Percentiles rank a stretch among this genome's conserved stretches.
phyloP scores from a whole-genome alignment of 2,113 vertebrate genomes.

The Alces alces region DNA sequence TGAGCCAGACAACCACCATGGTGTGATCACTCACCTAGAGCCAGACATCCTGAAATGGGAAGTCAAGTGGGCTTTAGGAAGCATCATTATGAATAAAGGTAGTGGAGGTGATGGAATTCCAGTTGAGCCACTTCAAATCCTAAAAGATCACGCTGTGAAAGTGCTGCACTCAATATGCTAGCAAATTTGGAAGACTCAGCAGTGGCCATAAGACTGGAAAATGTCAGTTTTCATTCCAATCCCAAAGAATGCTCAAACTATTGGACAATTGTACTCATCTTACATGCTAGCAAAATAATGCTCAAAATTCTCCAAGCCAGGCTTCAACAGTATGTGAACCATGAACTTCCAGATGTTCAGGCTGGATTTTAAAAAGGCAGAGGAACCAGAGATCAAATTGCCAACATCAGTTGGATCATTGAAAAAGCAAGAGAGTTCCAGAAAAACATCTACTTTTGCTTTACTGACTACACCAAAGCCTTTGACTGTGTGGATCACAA shows the following conservation, averaged over 20 bases:
- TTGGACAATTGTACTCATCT: neutral
- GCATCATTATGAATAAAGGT: neutral
- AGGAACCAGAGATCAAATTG: neutral
- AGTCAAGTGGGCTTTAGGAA: neutral
- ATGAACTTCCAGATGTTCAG: neutral
- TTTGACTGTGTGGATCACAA: neutral
- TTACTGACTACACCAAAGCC: neutral
- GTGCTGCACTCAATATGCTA: neutral
- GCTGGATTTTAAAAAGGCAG: neutral
- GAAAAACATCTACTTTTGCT: neutral
- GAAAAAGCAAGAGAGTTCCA: neutral
- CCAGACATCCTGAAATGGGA: neutral
- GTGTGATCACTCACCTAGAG: neutral
- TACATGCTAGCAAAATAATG: neutral
- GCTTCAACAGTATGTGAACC: neutral
- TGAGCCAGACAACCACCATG: neutral
- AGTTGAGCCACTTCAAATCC: neutral
- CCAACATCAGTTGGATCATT: neutral
- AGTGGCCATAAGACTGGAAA: neutral
- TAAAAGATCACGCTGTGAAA: neutral
- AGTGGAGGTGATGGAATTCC: neutral
- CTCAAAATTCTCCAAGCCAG: neutral
- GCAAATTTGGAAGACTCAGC: neutral
- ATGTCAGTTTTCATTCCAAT: neutral
- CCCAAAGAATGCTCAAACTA: neutral